Percentiles rank a stretch among this genome's conserved stretches.
Evolutionary conservation across 2,888 invertebrate genomes (phyloP).

Genomic region (Thelaira solivaga): DNA sequence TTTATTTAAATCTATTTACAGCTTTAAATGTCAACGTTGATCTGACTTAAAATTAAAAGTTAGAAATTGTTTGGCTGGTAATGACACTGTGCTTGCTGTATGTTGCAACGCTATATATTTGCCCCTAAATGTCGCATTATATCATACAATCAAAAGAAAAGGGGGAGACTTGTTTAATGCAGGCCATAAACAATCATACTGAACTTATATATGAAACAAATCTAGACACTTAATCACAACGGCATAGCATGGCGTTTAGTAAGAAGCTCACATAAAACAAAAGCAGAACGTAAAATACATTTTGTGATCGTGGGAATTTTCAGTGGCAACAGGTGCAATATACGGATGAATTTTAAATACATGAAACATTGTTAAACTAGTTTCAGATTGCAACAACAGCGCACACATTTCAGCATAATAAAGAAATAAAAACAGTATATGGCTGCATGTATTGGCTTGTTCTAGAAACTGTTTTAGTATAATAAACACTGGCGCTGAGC

Average conservation of each 20-base stretch:
- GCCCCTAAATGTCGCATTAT: constrained; percentile 14
- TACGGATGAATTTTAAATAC: constrained; percentile 44
- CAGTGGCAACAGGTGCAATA: constrained; percentile 62
- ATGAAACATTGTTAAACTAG: constrained; percentile 31
- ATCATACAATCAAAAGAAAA: background rate
- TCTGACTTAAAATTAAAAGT: too few species aligned
- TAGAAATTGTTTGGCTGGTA: background rate
- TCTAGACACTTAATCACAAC: constrained; percentile 18
- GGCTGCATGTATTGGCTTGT: background rate
- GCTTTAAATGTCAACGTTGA: too few species aligned
- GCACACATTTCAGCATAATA: background rate
- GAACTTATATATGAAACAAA: background rate
- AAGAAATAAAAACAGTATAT: background rate
- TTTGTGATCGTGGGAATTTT: constrained; percentile 63
- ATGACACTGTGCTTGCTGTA: background rate
- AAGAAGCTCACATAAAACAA: constrained; percentile 13
- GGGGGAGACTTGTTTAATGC: constrained; percentile 20
- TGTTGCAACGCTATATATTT: constrained; percentile 1
- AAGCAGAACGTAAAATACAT: constrained; percentile 18
- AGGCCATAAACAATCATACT: constrained; percentile 22
- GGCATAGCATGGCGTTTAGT: background rate
- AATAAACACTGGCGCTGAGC: constrained; percentile 49
- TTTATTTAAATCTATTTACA: too few species aligned
- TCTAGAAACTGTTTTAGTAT: constrained; percentile 26
- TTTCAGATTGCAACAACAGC: constrained; percentile 29